These are phyloP conservation scores for Diabrotica balteata DNA, from an alignment of 2,888 invertebrate genomes.

Conservation along the genomic window DNA sequence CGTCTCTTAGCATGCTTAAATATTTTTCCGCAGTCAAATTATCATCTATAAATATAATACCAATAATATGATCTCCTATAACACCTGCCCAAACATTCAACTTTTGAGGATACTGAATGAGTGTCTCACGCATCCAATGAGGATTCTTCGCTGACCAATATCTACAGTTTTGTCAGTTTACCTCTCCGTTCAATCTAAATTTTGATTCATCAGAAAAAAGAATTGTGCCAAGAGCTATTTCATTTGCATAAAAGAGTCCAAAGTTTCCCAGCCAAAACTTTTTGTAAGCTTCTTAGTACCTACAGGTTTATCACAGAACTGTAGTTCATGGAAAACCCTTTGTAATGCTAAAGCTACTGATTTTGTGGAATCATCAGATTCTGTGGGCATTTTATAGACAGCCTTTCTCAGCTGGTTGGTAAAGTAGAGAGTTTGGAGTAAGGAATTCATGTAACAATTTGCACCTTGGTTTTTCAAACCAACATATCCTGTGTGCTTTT, in stretches of 20 bases:
- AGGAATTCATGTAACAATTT: constrained; percentile 99
- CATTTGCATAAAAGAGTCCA: constrained; percentile 99
- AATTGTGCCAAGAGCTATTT: too few relatives aligned
- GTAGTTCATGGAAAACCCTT: constrained; percentile 97
- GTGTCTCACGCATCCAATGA: too few relatives aligned
- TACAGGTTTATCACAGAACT: constrained; percentile 97
- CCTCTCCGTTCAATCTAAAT: too few relatives aligned
- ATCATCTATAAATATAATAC: too few relatives aligned
- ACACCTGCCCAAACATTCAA: too few relatives aligned
- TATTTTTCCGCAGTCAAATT: too few relatives aligned
- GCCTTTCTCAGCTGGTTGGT: constrained; percentile 91
- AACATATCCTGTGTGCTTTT: constrained; percentile 89
- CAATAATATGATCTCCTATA: too few relatives aligned
- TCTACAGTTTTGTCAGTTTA: too few relatives aligned
- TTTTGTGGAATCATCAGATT: constrained; percentile 94
- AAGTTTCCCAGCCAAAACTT: constrained; percentile 99
- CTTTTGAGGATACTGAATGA: too few relatives aligned
- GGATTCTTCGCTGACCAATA: too few relatives aligned
- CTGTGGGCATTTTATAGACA: constrained; percentile 99
- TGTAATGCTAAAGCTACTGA: constrained; percentile 96
- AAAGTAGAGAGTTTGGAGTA: constrained; percentile 97
- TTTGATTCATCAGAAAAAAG: too few relatives aligned
- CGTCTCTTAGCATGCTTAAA: too few relatives aligned
- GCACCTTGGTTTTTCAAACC: constrained; percentile 99
- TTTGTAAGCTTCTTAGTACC: constrained; percentile 99